Base-by-base conservation (phyloP, 2,797 vertebrate genomes). In the Pampus argenteus region DNA sequence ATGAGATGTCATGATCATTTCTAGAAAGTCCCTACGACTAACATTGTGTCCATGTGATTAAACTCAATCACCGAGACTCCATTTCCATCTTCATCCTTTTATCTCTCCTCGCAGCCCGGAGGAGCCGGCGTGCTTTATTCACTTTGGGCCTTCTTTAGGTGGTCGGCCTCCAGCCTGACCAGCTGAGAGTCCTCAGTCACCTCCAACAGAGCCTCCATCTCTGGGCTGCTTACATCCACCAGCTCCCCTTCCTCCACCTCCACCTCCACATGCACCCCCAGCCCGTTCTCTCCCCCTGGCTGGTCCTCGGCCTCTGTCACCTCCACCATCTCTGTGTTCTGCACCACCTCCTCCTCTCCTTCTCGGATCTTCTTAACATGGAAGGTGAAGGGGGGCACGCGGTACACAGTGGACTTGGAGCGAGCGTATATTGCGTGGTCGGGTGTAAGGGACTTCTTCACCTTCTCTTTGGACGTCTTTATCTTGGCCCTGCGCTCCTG, bases 301-400 rank as follows among this genome's bases (percentile, higher is more conserved):
- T 82, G 82, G 23, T 40, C 77, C 44, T 91, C 87, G 0, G 91
- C 93, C n/a, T 94, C 92, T 4, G 93, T 89, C 76, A 95, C 94
- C 7, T 95, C 93, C 2, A 94, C 95, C 1, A 93, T 93, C 89
- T 96, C 96, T 55, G 95, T 94, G 0, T 92, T 94, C 87, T 95
- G 91, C 86, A 94, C 85, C 3, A 93, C 92, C 64, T 92, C 96
- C 68, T 93, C 94, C 80, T 95, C 92, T 0, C 97, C 98, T 49
- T 96, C 97, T 52, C 97, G 92, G 84, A 98, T 95, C 92, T 99
- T 99, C 95, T 99, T 99, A 48, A 99, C 98, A 0, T 97, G 96
- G 90, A 99, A 99, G 76, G 98, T 99, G 89, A 99, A 99, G 5
- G 98, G 98, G 0, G 97, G 97, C 78, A 99, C 98, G 40, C 96